Conservation (phyloP, 2,888 invertebrate species). For the Ectropis crepuscularia region DNA sequence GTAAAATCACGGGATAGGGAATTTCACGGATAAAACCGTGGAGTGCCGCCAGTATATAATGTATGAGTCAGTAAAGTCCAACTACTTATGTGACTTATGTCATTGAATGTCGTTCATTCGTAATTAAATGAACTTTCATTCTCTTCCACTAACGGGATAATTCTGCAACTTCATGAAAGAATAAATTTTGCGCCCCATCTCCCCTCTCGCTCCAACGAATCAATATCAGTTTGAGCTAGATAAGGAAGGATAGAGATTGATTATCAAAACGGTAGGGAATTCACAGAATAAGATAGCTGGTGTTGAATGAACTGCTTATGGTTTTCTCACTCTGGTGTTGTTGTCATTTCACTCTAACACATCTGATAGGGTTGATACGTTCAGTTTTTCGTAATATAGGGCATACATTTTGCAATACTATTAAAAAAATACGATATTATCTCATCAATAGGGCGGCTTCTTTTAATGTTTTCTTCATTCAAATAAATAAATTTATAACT, state of each 20-base stretch:
- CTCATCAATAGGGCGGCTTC: no score
- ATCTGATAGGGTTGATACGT: constrained; percentile 59
- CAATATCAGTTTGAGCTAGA: constrained; percentile 46
- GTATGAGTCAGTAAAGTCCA: no score
- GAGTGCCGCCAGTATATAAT: no score
- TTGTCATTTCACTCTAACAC: constrained; percentile 71
- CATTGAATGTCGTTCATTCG: neutral
- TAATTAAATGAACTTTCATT: constrained; percentile 7
- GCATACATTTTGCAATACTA: no score
- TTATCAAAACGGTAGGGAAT: constrained; percentile 67
- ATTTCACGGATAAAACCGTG: no score
- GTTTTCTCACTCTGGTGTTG: constrained; percentile 71
- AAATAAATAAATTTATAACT: no score
- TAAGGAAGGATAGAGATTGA: constrained; percentile 60
- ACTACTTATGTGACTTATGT: no score
- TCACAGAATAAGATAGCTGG: constrained; percentile 70
- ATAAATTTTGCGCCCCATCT: constrained; percentile 47
- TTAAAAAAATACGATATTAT: no score
- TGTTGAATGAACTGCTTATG: constrained; percentile 77
- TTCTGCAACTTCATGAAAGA: constrained; percentile 71
- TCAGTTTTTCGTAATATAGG: no score
- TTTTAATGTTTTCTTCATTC: no score
- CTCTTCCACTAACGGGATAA: constrained; percentile 64
- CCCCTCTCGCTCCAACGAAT: constrained; percentile 50
- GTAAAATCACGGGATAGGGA: no score